These are phyloP conservation scores for Metopia argyrocephala DNA, from an alignment of 2,888 invertebrate genomes.

Conservation along the genomic window DNA sequence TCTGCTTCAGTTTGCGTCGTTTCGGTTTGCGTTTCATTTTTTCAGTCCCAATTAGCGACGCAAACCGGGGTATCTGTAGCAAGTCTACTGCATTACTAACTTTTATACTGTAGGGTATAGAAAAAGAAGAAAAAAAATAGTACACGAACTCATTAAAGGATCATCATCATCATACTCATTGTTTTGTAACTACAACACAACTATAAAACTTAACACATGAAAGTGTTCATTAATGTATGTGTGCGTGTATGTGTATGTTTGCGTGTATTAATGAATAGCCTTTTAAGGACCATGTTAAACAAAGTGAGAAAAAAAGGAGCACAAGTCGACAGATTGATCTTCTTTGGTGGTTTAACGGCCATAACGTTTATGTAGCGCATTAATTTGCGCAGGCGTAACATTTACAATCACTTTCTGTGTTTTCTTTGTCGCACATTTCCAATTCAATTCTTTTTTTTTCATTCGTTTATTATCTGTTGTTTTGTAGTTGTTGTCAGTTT, in stretches of 20 bases:
- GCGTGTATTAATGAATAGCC: conserved; percentile 29
- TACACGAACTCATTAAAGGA: conserved; percentile 48
- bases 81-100: too few relatives aligned
- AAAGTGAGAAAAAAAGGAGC: conserved; percentile 9
- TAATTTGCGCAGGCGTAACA: conserved; percentile 62
- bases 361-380: conserved; percentile 44
- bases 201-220: too few relatives aligned
- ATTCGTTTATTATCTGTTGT: not conserved
- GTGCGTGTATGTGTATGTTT: too few relatives aligned
- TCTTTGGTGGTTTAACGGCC: conserved; percentile 57
- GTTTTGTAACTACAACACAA: too few relatives aligned
- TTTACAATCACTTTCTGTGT: conserved; percentile 47
- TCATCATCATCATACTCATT: conserved; percentile 23
- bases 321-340: not conserved
- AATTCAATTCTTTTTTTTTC: not conserved
- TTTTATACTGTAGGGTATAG: too few relatives aligned
- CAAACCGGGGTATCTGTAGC: too few relatives aligned
- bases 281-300: not conserved
- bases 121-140: not conserved
- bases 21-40: too few relatives aligned
- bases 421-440: conserved; percentile 29
- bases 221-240: too few relatives aligned
- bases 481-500: conserved; percentile 40
- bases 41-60: too few relatives aligned
- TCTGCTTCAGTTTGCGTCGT: too few relatives aligned